These are phyloP conservation scores for Rambutsinella grinnellia DNA, from an alignment of 2,888 invertebrate genomes.

Conservation along the genomic window DNA sequence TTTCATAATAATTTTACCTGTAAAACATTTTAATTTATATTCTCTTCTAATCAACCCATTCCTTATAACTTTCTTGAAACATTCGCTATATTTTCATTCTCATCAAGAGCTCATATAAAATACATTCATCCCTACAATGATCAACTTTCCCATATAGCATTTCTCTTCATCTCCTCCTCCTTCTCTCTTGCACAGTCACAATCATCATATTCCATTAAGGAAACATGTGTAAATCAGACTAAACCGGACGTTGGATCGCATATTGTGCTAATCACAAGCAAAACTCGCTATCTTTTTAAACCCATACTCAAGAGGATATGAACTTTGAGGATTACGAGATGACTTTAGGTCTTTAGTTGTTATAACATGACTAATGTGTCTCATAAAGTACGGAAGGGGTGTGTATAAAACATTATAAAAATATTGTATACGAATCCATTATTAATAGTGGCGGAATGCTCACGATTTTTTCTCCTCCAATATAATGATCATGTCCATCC, in stretches of 20 bases:
- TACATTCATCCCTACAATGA: background rate
- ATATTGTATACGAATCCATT: background rate
- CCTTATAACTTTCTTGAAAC: background rate
- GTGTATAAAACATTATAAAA: constrained; percentile 21
- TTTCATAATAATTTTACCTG: background rate
- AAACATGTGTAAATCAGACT: constrained; percentile 18
- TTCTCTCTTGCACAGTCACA: too few species aligned
- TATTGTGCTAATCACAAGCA: background rate
- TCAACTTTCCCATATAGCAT: background rate
- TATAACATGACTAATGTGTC: constrained; percentile 61
- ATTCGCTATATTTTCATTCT: background rate
- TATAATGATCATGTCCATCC: constrained; percentile 16
- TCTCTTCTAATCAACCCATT: background rate
- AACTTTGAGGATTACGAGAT: constrained; percentile 28
- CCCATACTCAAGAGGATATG: background rate
- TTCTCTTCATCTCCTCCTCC: background rate
- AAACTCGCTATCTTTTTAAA: background rate
- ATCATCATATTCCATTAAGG: background rate
- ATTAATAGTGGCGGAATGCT: background rate
- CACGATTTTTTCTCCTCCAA: background rate
- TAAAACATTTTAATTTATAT: background rate
- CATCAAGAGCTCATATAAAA: background rate
- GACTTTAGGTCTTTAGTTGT: constrained; percentile 46
- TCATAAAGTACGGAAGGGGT: constrained; percentile 64
- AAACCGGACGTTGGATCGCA: constrained; percentile 17